Conservation (phyloP, 2,797 vertebrate genomes). For the Diglossa cyanea region DNA sequence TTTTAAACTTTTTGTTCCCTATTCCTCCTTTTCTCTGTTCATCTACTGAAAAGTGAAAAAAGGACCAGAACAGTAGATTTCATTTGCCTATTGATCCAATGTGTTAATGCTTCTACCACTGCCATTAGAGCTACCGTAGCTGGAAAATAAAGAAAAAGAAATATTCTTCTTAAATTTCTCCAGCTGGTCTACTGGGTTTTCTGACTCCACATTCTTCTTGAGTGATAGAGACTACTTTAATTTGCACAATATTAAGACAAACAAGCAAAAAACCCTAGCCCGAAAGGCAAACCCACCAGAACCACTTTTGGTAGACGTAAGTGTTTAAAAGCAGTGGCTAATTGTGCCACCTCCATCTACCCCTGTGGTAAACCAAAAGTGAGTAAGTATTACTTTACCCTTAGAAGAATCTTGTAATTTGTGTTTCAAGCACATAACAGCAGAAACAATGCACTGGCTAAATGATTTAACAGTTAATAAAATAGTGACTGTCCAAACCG, state of each 20-base stretch:
- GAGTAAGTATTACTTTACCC: neutral
- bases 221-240: neutral
- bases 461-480: neutral
- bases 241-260: neutral
- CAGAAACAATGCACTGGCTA: neutral
- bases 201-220: neutral
- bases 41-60: neutral
- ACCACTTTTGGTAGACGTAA: neutral
- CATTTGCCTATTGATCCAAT: neutral
- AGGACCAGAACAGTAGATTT: neutral
- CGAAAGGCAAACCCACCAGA: neutral
- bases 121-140: neutral
- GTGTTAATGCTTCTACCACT: neutral
- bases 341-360: neutral
- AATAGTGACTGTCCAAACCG: neutral
- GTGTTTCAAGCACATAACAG: neutral
- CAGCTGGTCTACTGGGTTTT: neutral
- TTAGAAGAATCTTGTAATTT: neutral
- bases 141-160: neutral
- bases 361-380: neutral
- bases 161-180: neutral
- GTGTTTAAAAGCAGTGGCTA: neutral
- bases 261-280: accelerated
- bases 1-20: neutral
- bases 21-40: neutral